Base-by-base conservation (phyloP, 1,140 invertebrate species). In the Nymphalis io region DNA sequence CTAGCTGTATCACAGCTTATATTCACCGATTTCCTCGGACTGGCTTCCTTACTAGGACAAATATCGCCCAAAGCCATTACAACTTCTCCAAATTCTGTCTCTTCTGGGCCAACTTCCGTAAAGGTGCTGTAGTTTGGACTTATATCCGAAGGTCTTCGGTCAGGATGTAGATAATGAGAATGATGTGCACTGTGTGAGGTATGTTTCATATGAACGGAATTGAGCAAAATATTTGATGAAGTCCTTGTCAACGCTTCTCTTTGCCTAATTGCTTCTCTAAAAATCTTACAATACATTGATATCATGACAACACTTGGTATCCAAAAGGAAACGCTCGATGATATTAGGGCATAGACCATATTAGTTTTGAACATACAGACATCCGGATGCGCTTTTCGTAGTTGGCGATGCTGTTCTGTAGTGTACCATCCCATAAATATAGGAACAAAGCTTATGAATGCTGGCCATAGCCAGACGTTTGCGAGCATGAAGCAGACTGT, bases 341-440 rank as follows among this genome's bases (percentile, higher is more conserved):
- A 98, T 69, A 98, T 95, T 46, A 98, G 93, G 0, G 97, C 96
- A 85, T 98, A 99, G 18, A 95, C 94, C 89, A 95, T 95, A 87
- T 98, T 99, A 8, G 97, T 97, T 78, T 96, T 94, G 85, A 98
- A 98, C 4, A 94, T 94, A 85, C 98, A 99, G 21, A 95, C 94
- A 76, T 97, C 93, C 2, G 96, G 96, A 87, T 97, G 93, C 8
- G 93, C 82, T 58, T 92, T 88, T 76, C 96, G 93, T 72, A 94
- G 94, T 16, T 94, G 89, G 66, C 95, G 88, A 82, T 98, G 95
- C 40, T 97, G 95, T 16, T 94, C 93, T 1, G 97, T 97, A 0
- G 97, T 97, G 84, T 98, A 98, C 96, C 97, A 97, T 3, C 96
- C 97, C 84, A 96, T 95, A 84, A 99, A 98, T 51, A 99, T 98